Evolutionary conservation across 1,140 invertebrate genomes (phyloP), one percentile per base, ranked within the genome.

Genomic region (Homarus americanus): DNA sequence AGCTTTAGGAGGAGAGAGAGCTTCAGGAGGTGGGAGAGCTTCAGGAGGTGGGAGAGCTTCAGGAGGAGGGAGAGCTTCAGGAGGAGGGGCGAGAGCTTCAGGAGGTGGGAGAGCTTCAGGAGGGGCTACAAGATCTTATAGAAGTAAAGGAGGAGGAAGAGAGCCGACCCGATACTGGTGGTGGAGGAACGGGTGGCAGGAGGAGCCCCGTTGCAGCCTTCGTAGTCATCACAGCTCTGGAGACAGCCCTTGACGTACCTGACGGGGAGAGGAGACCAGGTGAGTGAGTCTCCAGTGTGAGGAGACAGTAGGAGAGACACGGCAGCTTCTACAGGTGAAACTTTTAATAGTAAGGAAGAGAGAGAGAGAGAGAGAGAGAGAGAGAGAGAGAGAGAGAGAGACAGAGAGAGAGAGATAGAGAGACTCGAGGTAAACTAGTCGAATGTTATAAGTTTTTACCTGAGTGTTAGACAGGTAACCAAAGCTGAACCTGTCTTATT

Each of bases 221-320:
- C 97, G 1, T 96, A 96, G 93, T 98, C 97, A 93, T 96, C 97
- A 94, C 97, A 98, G 90, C 97, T 97, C 94, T 98, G 97, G 15
- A 98, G 95, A 93, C 97, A 98, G 53, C 97, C 97, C 93, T 96
- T 96, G 32, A 98, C 96, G 93, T 98, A 98, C 93, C 97, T 98
- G 94, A 17, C 82, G 95, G 44, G 58, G 72, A 17, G 63, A 38
- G n/a, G 40, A 40, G 9, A 15, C 24, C 12, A 58, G 0, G 53
- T 58, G 1, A 58, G 44, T n/a, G n/a, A n/a, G n/a, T n/a, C n/a
- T n/a, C n/a, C n/a, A n/a, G n/a, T n/a, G n/a, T n/a, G n/a, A n/a
- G n/a, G n/a, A n/a, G n/a, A n/a, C n/a, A n/a, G n/a, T n/a, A n/a
- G n/a, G n/a, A 49, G 44, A 1, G 44, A 49, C 9, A 49, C 44